Evolutionary conservation across 2,113 vertebrate species (phyloP).

Genomic region (Bubo blakistoni): DNA sequence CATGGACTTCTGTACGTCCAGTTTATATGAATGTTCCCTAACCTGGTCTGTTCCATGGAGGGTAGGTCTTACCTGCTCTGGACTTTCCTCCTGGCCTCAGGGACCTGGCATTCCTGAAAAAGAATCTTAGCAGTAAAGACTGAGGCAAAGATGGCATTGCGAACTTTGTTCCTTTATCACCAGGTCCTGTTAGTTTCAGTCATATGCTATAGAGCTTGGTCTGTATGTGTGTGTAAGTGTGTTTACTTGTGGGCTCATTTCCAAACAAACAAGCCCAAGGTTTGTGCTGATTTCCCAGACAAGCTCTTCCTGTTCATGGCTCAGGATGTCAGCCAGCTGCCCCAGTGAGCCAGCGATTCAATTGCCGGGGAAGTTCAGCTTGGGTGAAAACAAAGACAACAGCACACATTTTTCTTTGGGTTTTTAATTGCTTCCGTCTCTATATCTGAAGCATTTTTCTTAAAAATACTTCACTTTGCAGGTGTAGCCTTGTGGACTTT

Average conservation of each 20-base stretch:
- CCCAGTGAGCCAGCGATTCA: constrained; percentile 36
- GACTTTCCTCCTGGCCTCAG: neutral
- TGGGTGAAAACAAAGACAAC: constrained; percentile 62
- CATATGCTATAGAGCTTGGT: neutral
- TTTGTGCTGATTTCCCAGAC: constrained; percentile 53
- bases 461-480: constrained; percentile 40
- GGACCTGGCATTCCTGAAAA: neutral
- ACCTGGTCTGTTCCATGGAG: neutral
- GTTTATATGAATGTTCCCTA: neutral
- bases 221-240: neutral
- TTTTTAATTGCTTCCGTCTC: constrained; percentile 48
- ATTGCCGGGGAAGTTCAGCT: constrained; percentile 60
- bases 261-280: constrained; percentile 39
- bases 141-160: rapidly evolving
- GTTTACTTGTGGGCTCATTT: neutral
- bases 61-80: neutral
- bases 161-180: neutral
- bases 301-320: constrained; percentile 38
- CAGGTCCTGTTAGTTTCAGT: neutral
- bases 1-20: neutral
- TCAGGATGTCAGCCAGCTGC: constrained; percentile 58
- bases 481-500: constrained; percentile 40
- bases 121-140: neutral
- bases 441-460: constrained; percentile 11
- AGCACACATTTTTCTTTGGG: neutral